Evolutionary conservation across 1,140 invertebrate genomes (phyloP).

Genomic region (Trichoplusia ni): DNA sequence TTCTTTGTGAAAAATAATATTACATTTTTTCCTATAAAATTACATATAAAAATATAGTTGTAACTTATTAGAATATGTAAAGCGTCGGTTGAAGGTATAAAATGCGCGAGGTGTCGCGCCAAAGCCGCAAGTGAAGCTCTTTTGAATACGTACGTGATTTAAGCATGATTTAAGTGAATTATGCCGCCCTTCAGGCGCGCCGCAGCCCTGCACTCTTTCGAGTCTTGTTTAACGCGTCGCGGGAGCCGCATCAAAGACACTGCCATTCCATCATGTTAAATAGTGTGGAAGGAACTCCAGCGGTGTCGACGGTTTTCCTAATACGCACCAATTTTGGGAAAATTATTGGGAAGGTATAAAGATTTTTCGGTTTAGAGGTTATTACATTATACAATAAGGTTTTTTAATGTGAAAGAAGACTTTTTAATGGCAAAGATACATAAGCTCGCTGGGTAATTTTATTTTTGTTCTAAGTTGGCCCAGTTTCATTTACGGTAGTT

Average conservation of each 20-base stretch:
- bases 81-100: not conserved
- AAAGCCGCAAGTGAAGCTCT: constrained; percentile 34
- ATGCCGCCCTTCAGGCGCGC: constrained; percentile 40
- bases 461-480: too few species aligned
- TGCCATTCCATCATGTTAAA: constrained; percentile 37
- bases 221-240: constrained; percentile 57
- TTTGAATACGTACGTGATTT: constrained; percentile 49
- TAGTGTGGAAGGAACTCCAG: constrained; percentile 37
- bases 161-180: constrained; percentile 66
- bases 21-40: too few species aligned
- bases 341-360: too few species aligned
- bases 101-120: constrained; percentile 4
- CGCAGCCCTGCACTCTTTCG: constrained; percentile 36
- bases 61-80: not conserved
- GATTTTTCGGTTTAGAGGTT: too few species aligned
- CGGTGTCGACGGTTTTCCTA: constrained; percentile 5
- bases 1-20: too few species aligned
- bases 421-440: too few species aligned
- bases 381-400: too few species aligned
- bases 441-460: too few species aligned
- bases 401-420: too few species aligned
- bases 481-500: too few species aligned
- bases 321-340: not conserved
- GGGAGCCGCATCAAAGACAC: constrained; percentile 51
- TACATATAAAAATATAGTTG: too few species aligned